Percentiles rank a stretch among this genome's conserved stretches.
phyloP scores from a whole-genome alignment of 2,797 vertebrate genomes.

The Brachymystax lenok region DNA sequence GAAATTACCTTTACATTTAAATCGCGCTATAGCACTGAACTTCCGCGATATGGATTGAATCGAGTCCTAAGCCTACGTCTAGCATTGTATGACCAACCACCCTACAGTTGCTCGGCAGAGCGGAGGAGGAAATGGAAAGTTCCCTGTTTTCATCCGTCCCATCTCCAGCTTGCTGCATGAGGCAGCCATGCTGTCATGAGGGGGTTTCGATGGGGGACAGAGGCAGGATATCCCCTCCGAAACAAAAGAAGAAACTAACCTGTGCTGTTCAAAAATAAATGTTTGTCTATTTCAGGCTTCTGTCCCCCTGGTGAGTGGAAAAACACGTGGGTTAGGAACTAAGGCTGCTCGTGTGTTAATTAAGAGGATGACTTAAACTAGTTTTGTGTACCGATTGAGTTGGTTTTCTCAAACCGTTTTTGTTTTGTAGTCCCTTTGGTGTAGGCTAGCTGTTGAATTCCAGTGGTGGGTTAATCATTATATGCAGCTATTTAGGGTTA shows the following conservation, averaged over 20 bases:
- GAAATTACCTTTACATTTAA: too few species aligned
- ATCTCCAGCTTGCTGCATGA: neutral
- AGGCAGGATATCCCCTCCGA: constrained; percentile 69
- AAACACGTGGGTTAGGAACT: constrained; percentile 28
- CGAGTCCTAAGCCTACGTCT: neutral
- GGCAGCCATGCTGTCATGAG: constrained; percentile 28
- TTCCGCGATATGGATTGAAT: too few species aligned
- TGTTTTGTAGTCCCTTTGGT: neutral
- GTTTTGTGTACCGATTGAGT: neutral
- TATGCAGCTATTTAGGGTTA: neutral
- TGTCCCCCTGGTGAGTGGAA: constrained; percentile 24
- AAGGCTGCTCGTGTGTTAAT: neutral
- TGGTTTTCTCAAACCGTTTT: neutral
- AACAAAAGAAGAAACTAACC: constrained; percentile 49
- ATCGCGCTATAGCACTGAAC: too few species aligned
- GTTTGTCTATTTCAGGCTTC: constrained; percentile 55
- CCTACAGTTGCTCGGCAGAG: constrained; percentile 16
- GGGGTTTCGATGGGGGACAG: constrained; percentile 4
- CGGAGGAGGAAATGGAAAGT: constrained; percentile 62
- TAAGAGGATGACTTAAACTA: neutral
- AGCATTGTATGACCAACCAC: neutral
- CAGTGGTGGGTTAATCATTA: neutral
- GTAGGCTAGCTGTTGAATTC: neutral
- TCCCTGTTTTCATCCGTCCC: constrained; percentile 28
- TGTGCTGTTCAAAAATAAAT: constrained; percentile 52